These are phyloP conservation scores for Ceratina calcarata DNA, from an alignment of 1,140 invertebrate genomes.

Conservation along the genomic window DNA sequence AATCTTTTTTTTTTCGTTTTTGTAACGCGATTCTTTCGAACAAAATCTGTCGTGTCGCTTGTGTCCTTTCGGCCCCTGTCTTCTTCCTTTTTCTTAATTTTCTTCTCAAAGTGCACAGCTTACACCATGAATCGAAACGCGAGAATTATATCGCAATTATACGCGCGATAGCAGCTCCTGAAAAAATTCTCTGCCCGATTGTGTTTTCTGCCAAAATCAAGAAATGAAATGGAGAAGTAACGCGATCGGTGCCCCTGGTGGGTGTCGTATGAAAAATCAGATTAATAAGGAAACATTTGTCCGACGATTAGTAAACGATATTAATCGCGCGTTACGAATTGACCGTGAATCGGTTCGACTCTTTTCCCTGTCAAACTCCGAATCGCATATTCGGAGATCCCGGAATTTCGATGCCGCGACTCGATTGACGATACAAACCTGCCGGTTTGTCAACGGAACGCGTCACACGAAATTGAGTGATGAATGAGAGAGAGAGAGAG, in stretches of 20 bases:
- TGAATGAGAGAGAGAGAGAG: constrained; percentile 18
- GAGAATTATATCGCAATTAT: not conserved
- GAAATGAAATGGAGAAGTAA: constrained; percentile 42
- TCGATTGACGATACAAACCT: constrained; percentile 42
- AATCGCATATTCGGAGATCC: not conserved
- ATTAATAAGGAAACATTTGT: constrained; percentile 16
- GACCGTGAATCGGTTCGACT: constrained; percentile 3
- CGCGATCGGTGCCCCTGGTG: constrained; percentile 57
- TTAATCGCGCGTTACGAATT: constrained; percentile 37
- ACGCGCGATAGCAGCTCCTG: not conserved
- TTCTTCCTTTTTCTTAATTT: not conserved
- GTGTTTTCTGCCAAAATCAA: constrained; percentile 4
- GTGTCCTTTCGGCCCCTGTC: constrained; percentile 10
- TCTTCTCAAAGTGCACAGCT: not conserved
- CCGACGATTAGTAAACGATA: constrained; percentile 39
- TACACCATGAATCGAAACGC: not conserved
- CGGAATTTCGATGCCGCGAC: constrained; percentile 4
- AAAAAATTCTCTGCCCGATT: constrained; percentile 11
- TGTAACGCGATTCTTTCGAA: constrained; percentile 16
- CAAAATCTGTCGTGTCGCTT: constrained; percentile 9
- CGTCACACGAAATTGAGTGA: constrained; percentile 2
- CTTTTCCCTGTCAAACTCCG: not conserved
- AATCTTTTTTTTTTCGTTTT: not conserved
- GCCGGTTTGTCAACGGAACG: constrained; percentile 17
- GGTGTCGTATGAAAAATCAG: constrained; percentile 18